phyloP scores from a whole-genome alignment of 2,888 invertebrate genomes.

The Cantharis lateralis region DNA sequence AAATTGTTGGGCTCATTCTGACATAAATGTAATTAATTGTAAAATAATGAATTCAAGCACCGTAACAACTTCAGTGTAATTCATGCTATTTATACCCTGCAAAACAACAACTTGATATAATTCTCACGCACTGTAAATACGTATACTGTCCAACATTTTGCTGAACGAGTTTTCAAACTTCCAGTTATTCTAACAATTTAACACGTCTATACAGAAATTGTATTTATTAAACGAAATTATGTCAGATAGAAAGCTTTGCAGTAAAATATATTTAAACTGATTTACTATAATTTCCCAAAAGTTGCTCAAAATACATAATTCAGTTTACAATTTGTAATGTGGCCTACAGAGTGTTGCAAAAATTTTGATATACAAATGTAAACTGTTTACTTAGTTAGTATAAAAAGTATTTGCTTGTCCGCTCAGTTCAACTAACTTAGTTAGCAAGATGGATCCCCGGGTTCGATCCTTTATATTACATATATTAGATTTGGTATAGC shows the following conservation, averaged over 20 bases:
- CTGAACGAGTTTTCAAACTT: not conserved
- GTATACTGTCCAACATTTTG: not conserved
- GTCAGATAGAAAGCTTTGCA: not conserved
- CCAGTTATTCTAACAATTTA: constrained; percentile 1
- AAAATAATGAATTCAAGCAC: constrained; percentile 3
- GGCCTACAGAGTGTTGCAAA: not conserved
- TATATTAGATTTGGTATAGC: too few relatives aligned
- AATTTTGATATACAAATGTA: not conserved
- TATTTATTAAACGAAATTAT: not conserved
- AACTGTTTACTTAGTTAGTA: too few relatives aligned
- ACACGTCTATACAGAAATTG: constrained; percentile 1
- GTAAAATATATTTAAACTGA: not conserved
- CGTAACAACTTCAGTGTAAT: constrained; percentile 2
- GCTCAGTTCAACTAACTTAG: too few relatives aligned
- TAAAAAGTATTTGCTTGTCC: too few relatives aligned
- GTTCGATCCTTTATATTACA: too few relatives aligned
- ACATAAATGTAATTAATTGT: constrained; percentile 1
- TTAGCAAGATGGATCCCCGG: too few relatives aligned
- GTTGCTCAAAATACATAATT: not conserved
- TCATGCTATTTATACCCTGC: constrained; percentile 1
- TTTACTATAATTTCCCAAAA: not conserved
- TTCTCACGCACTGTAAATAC: constrained; percentile 2
- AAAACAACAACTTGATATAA: constrained; percentile 3
- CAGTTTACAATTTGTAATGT: not conserved
- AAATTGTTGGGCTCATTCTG: not conserved